Conservation (phyloP, 2,113 vertebrate genomes). For the Cebus imitator region DNA sequence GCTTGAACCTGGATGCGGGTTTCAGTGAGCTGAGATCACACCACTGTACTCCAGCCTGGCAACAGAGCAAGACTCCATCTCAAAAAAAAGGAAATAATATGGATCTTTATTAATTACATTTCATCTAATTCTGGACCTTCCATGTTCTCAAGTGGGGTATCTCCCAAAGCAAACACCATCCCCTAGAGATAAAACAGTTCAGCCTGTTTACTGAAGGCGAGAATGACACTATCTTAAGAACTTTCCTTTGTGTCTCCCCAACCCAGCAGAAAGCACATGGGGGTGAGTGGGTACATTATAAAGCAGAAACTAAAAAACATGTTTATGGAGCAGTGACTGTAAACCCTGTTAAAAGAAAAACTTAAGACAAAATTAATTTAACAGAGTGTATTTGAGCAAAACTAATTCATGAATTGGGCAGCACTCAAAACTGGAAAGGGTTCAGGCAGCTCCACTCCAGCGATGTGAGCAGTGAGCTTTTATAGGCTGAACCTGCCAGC, state of each 20-base stretch:
- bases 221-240: background rate
- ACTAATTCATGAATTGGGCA: background rate
- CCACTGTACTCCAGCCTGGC: too few relatives aligned
- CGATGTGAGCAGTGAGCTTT: background rate
- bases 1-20: too few relatives aligned
- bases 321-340: too few relatives aligned
- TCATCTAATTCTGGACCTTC: background rate
- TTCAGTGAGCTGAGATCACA: too few relatives aligned
- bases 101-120: background rate
- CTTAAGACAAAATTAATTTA: background rate
- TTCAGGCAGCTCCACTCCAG: background rate
- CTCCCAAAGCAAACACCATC: background rate
- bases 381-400: background rate
- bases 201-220: background rate
- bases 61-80: too few relatives aligned
- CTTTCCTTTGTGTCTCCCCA: background rate
- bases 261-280: background rate
- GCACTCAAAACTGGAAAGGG: background rate
- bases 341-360: background rate
- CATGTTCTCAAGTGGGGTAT: background rate
- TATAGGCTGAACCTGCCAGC: background rate
- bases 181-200: background rate
- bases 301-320: background rate
- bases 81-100: background rate
- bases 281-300: background rate